Percentiles rank a stretch among this genome's conserved stretches.
These are phyloP conservation scores for Bufo bufo DNA, from an alignment of 2,113 vertebrate genomes.

Conservation along the genomic window DNA sequence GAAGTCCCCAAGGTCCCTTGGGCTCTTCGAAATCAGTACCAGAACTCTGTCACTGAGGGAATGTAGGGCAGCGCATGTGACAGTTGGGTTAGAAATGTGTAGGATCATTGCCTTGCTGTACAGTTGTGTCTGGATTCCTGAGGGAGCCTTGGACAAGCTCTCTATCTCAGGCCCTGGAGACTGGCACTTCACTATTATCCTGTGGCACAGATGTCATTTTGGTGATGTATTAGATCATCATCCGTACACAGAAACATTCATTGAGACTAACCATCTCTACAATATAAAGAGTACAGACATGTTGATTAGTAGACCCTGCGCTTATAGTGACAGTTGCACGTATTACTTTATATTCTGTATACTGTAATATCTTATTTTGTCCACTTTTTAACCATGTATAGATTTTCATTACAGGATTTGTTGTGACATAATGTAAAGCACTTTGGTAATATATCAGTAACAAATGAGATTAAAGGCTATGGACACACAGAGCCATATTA, in stretches of 20 bases:
- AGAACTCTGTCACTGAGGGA: slow-evolving; percentile 9
- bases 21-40: neutral
- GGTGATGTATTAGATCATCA: slow-evolving; percentile 9
- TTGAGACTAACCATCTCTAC: neutral
- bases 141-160: slow-evolving; percentile 25
- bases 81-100: slow-evolving; percentile 7
- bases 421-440: neutral
- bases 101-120: neutral
- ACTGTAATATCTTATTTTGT: neutral
- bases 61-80: slow-evolving; percentile 12
- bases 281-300: neutral
- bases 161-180: slow-evolving; percentile 30
- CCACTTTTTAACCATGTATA: too few relatives aligned
- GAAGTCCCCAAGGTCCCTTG: slow-evolving; percentile 6
- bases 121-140: neutral
- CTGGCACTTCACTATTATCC: neutral
- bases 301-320: neutral
- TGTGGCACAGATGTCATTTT: slow-evolving; percentile 9
- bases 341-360: neutral
- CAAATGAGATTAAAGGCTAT: too few relatives aligned
- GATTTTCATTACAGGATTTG: neutral
- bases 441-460: too few relatives aligned
- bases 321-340: neutral
- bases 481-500: too few relatives aligned
- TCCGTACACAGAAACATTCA: neutral